These are phyloP conservation scores for Neodon shergylaensis DNA, from an alignment of 2,113 vertebrate species.

Conservation along the genomic window DNA sequence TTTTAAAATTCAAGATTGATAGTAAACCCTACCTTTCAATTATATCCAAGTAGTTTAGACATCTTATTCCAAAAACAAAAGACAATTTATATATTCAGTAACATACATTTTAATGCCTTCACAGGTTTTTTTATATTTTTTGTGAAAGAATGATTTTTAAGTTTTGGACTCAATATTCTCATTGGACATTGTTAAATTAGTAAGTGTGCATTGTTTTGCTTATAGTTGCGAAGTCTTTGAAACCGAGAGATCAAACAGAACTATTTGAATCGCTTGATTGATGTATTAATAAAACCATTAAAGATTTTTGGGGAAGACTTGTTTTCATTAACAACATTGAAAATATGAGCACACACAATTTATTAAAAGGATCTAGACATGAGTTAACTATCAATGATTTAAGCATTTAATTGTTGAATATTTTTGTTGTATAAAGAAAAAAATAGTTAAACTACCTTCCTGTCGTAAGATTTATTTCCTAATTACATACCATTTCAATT, in stretches of 20 bases:
- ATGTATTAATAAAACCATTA: slow-evolving; percentile 71
- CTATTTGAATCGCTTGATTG: slow-evolving; percentile 3
- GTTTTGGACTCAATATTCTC: slow-evolving; percentile 57
- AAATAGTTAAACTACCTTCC: slow-evolving; percentile 69
- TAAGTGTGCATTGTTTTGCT: slow-evolving; percentile 65
- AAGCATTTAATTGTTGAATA: slow-evolving; percentile 66
- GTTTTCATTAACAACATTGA: slow-evolving; percentile 78
- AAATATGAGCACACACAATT: slow-evolving; percentile 42
- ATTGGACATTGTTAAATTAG: slow-evolving; percentile 37
- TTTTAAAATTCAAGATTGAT: neutral
- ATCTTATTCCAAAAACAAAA: slow-evolving; percentile 27
- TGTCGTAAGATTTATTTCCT: slow-evolving; percentile 48
- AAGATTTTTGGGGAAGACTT: slow-evolving; percentile 72
- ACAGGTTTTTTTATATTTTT: slow-evolving; percentile 45
- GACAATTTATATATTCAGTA: slow-evolving; percentile 35
- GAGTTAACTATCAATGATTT: slow-evolving; percentile 67
- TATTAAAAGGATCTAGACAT: slow-evolving; percentile 71
- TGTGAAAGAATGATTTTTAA: slow-evolving; percentile 51
- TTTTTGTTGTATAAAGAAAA: slow-evolving; percentile 51
- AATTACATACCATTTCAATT: slow-evolving; percentile 40
- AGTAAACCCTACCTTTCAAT: neutral
- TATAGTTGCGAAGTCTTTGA: slow-evolving; percentile 68
- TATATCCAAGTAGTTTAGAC: slow-evolving; percentile 21
- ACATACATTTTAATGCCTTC: slow-evolving; percentile 30
- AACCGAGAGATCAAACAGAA: slow-evolving; percentile 55